A percentile compares a stretch with the other conserved stretches of the same genome.
Conservation (phyloP, 2,113 vertebrate species). For the Anarrhichthys ocellatus region DNA sequence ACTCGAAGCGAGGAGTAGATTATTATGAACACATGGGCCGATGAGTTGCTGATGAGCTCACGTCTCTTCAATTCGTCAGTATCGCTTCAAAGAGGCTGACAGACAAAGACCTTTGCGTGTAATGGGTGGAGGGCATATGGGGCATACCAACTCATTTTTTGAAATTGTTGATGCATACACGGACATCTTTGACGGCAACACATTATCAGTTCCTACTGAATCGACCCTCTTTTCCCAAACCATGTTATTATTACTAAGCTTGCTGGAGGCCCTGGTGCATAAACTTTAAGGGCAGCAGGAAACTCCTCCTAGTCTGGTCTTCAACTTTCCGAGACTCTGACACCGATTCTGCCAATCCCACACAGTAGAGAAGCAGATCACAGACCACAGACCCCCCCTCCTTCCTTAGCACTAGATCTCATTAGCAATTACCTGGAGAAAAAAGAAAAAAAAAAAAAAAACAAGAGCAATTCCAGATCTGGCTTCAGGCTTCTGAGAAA, state of each 20-base stretch:
- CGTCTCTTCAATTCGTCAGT: slow-evolving; percentile 44
- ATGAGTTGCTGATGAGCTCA: slow-evolving; percentile 72
- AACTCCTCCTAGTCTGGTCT: slow-evolving; percentile 12
- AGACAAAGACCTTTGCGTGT: slow-evolving; percentile 26
- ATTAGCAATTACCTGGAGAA: slow-evolving; percentile 36
- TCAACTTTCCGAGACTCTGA: slow-evolving; percentile 39
- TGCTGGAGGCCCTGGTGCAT: neutral
- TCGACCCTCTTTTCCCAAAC: neutral
- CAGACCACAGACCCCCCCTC: neutral
- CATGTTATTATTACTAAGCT: neutral
- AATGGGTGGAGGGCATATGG: slow-evolving; percentile 9
- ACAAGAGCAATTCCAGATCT: slow-evolving; percentile 20
- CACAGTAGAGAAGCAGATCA: slow-evolving; percentile 22
- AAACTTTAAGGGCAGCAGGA: neutral
- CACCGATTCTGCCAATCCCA: neutral
- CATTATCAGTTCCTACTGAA: neutral
- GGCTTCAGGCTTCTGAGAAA: slow-evolving; percentile 36
- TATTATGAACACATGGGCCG: slow-evolving; percentile 73
- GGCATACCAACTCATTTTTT: slow-evolving; percentile 9
- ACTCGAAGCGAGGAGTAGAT: slow-evolving; percentile 71
- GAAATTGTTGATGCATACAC: neutral
- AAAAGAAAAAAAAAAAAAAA: slow-evolving; percentile 33
- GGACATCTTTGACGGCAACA: neutral
- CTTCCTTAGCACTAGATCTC: slow-evolving; percentile 1
- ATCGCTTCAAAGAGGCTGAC: slow-evolving; percentile 44